phyloP scores from a whole-genome alignment of 2,888 invertebrate genomes.

The Drosophila buzzatii region DNA sequence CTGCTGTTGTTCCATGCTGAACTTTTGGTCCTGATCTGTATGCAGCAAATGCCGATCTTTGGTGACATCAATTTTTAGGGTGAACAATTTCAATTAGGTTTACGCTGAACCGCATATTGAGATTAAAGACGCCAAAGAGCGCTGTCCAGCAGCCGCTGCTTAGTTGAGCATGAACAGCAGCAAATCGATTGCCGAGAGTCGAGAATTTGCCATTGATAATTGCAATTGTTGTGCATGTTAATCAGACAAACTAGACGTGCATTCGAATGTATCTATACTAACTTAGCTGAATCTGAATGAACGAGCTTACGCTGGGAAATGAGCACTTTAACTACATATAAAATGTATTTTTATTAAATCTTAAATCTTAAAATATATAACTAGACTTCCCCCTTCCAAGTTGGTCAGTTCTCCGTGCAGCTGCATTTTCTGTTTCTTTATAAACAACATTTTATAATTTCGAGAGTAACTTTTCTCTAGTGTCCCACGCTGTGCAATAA shows the following conservation, averaged over 20 bases:
- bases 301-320: too few species aligned
- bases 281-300: too few species aligned
- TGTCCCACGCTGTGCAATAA: conserved; percentile 68
- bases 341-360: too few species aligned
- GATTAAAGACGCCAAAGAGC: conserved; percentile 61
- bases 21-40: conserved; percentile 80
- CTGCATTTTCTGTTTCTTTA: neutral
- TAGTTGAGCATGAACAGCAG: conserved; percentile 53
- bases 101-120: conserved; percentile 69
- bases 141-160: conserved; percentile 30
- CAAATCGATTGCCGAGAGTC: conserved; percentile 42
- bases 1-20: conserved; percentile 49
- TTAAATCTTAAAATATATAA: neutral
- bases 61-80: conserved; percentile 84
- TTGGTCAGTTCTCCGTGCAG: neutral
- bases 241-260: conserved; percentile 8
- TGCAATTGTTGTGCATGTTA: conserved; percentile 45
- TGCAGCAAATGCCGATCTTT: conserved; percentile 74
- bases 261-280: too few species aligned
- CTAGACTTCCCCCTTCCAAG: neutral
- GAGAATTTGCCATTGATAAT: conserved; percentile 49
- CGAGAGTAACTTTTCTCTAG: neutral
- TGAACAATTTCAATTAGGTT: conserved; percentile 84
- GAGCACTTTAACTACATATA: too few species aligned
- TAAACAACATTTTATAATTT: neutral